Conservation (phyloP, 2,113 vertebrate species). For the Cryptotis parvus region DNA sequence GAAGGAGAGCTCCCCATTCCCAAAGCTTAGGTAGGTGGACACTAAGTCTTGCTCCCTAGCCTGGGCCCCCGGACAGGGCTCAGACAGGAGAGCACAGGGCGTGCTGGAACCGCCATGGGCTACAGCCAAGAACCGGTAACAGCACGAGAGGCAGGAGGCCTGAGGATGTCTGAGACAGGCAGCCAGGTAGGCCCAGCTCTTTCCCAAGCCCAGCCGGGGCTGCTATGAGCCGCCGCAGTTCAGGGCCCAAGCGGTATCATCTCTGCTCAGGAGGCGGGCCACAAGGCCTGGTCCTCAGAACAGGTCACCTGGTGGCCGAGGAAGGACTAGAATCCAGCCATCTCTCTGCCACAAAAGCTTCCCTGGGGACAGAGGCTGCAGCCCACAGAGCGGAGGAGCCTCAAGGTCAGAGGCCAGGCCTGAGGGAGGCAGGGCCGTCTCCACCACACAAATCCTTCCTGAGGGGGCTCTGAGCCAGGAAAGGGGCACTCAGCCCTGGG, state of each 20-base stretch:
- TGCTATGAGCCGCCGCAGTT: neutral
- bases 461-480: neutral
- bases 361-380: neutral
- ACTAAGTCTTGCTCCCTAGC: neutral
- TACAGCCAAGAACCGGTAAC: neutral
- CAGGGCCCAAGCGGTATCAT: neutral
- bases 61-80: neutral
- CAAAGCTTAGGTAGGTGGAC: neutral
- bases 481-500: neutral
- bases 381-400: neutral
- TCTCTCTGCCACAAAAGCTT: neutral
- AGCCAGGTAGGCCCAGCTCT: neutral
- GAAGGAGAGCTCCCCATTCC: neutral
- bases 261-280: neutral
- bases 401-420: neutral
- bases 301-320: neutral
- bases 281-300: neutral
- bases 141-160: neutral
- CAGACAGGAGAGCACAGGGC: neutral
- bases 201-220: neutral
- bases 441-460: neutral
- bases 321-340: neutral
- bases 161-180: neutral
- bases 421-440: neutral
- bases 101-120: neutral